A percentile compares a stretch with the other conserved stretches of the same genome.
Conservation (phyloP, 2,113 vertebrate species). For the Noturus placidus region DNA sequence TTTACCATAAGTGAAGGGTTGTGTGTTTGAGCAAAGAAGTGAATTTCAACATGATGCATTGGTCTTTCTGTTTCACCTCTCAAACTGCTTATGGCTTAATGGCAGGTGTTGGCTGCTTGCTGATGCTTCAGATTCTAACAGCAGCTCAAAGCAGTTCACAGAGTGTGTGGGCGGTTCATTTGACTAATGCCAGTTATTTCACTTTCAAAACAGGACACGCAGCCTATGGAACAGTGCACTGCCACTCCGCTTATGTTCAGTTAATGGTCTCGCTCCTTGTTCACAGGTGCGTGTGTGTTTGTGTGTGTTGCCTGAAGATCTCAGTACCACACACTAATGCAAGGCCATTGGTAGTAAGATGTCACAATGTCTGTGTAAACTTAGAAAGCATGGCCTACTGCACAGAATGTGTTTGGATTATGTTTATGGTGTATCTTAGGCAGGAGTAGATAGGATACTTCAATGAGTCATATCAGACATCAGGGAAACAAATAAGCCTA, state of each 20-base stretch:
- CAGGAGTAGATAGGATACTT: neutral
- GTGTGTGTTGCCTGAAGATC: constrained; percentile 38
- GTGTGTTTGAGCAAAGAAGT: constrained; percentile 15
- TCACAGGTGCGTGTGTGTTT: constrained; percentile 31
- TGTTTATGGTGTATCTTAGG: constrained; percentile 1
- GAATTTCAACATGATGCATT: constrained; percentile 30
- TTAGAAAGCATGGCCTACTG: constrained; percentile 26
- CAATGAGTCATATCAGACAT: neutral
- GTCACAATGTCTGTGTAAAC: constrained; percentile 10
- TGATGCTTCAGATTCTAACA: constrained; percentile 44
- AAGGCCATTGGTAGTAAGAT: constrained; percentile 12
- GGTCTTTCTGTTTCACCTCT: constrained; percentile 34
- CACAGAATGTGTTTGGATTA: constrained; percentile 2
- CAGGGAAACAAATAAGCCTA: neutral
- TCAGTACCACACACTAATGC: constrained; percentile 1
- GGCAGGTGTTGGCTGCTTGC: constrained; percentile 44
- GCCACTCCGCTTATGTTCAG: constrained; percentile 6
- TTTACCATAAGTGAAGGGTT: neutral
- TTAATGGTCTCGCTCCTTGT: constrained; percentile 46
- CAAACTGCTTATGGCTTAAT: constrained; percentile 42
- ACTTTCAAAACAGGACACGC: constrained; percentile 47
- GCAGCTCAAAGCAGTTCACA: constrained; percentile 38
- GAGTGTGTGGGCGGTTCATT: constrained; percentile 48
- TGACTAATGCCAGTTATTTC: constrained; percentile 55
- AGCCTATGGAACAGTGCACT: constrained; percentile 44